phyloP scores from a whole-genome alignment of 2,113 vertebrate species.

The Collichthys lucidus region DNA sequence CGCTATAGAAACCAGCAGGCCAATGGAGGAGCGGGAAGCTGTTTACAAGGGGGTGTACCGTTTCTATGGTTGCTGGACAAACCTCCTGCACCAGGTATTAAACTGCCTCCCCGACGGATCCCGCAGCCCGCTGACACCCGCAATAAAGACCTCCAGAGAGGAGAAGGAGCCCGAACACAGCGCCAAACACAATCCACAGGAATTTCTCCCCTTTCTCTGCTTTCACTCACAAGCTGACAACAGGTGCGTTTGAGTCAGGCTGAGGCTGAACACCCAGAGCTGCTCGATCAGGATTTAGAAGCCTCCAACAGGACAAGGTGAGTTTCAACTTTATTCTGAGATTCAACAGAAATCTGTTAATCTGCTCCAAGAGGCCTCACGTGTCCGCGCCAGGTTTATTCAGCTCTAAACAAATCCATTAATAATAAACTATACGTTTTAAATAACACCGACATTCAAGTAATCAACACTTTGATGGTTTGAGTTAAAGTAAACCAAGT shows the following conservation, averaged over 20 bases:
- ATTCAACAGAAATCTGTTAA: not conserved
- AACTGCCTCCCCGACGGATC: slow-evolving; percentile 75
- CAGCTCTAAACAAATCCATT: too few relatives aligned
- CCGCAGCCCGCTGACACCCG: slow-evolving; percentile 57
- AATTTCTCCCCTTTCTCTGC: not conserved
- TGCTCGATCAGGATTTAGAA: slow-evolving; percentile 19
- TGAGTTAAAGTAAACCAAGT: not conserved
- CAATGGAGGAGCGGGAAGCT: slow-evolving; percentile 87
- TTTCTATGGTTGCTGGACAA: slow-evolving; percentile 88
- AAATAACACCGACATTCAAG: not conserved
- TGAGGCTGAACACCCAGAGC: not conserved
- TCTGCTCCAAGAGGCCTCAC: not conserved
- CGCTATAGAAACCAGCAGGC: slow-evolving; percentile 86
- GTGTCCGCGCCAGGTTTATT: not conserved
- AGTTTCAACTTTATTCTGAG: slow-evolving; percentile 29
- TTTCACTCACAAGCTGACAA: not conserved
- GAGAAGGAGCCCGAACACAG: slow-evolving; percentile 7
- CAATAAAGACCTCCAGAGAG: slow-evolving; percentile 33
- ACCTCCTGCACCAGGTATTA: slow-evolving; percentile 93
- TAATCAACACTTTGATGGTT: not conserved
- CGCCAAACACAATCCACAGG: slow-evolving; percentile 6
- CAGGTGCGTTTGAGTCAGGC: slow-evolving; percentile 27
- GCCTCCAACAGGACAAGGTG: slow-evolving; percentile 47
- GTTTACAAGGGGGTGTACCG: slow-evolving; percentile 90
- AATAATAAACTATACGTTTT: too few relatives aligned